Evolutionary conservation across 2,797 vertebrate genomes (phyloP).

Genomic region (Taeniopygia guttata): DNA sequence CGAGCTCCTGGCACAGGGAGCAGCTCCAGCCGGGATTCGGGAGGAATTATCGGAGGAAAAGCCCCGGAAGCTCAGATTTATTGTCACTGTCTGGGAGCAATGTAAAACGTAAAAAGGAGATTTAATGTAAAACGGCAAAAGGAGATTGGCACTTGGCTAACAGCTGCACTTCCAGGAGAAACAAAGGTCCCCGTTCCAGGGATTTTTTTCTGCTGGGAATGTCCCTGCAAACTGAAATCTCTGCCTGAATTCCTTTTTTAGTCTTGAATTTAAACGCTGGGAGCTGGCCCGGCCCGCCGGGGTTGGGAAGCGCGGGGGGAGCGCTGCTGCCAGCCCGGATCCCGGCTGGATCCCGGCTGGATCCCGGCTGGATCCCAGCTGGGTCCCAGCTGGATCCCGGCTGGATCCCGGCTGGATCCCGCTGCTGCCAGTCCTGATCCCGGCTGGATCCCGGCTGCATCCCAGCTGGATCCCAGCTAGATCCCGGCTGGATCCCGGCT

Average conservation of each 20-base stretch:
- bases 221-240: not conserved
- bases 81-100: not conserved
- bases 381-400: no score
- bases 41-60: not conserved
- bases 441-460: no score
- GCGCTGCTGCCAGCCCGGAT: rapidly evolving
- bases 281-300: not conserved
- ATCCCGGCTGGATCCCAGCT: no score
- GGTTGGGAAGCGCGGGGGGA: not conserved
- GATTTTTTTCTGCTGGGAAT: not conserved
- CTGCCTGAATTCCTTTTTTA: not conserved
- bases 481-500: no score
- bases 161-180: not conserved
- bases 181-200: not conserved
- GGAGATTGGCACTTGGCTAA: not conserved
- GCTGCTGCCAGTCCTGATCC: no score
- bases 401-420: no score
- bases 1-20: not conserved
- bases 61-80: not conserved
- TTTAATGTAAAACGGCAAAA: no score
- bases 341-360: no score
- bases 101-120: no score
- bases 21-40: not conserved
- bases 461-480: no score
- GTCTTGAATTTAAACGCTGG: rapidly evolving